Evolutionary conservation across 2,113 vertebrate genomes (phyloP), one percentile per base, ranked within the genome.

Genomic region (Aphyosemion australe): DNA sequence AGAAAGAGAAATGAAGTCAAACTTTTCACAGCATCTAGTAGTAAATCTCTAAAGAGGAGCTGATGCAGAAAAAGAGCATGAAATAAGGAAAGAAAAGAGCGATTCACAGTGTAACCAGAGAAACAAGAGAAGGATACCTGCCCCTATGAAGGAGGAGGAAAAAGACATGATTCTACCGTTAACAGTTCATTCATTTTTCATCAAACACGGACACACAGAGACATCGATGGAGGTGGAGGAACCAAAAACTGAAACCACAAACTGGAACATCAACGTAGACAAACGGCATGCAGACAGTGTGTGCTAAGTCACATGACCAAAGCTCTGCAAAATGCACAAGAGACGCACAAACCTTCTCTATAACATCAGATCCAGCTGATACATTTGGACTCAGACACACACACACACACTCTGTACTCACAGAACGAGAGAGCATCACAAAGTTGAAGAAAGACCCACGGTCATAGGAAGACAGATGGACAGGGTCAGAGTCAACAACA

Each of bases 381-480:
- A 70, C 34, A 54, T 45, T 61, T 34, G 15, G 66, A 86, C 78
- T 52, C 16, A 59, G 57, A 37, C 34, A 37, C 6, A 52, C 56
- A 65, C 61, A 69, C 68, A 81, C 73, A 69, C 68, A 81, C 73
- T 54, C 19, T 60, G 9, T 87, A 92, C 90, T 90, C 88, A 92
- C 87, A 92, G 69, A 88, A 21, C 87, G 69, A 88, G 78, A 88
- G 73, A 88, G 81, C 59, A 65, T 79, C 90, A 93, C 80, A 91
- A 57, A 84, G 70, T 89, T 62, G 74, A 65, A 72, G 87, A 89
- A 84, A 92, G 78, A 90, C 56, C 82, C 85, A 88, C 31, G 69
- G 76, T 88, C 84, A 88, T 64, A 86, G 51, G 76, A 84, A 81
- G 87, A 92, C 90, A 92, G 84, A 92, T 77, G 83, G 82, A 92